These are phyloP conservation scores for Cepaea nemoralis DNA, from an alignment of 1,140 invertebrate species.

Conservation along the genomic window DNA sequence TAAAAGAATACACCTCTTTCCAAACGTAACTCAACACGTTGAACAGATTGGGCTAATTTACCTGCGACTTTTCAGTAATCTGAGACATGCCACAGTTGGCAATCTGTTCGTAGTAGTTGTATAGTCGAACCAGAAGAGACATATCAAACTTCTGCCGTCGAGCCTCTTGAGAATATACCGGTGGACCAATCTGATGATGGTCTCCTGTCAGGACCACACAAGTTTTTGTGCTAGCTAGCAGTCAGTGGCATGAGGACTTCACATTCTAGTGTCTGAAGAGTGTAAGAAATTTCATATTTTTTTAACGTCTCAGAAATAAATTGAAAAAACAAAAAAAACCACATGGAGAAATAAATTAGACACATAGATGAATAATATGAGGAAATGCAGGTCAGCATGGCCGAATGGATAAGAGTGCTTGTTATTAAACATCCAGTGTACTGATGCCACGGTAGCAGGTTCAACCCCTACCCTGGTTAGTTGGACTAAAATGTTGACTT, in stretches of 20 bases:
- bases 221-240: slow-evolving; percentile 61
- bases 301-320: too few relatives aligned
- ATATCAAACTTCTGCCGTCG: slow-evolving; percentile 60
- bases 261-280: slow-evolving; percentile 54
- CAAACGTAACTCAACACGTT: too few relatives aligned
- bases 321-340: too few relatives aligned
- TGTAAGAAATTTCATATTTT: background rate
- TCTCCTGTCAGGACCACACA: slow-evolving; percentile 67
- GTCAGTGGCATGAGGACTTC: slow-evolving; percentile 63
- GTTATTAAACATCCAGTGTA: too few relatives aligned
- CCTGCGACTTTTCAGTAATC: slow-evolving; percentile 26
- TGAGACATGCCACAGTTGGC: slow-evolving; percentile 36
- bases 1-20: too few relatives aligned
- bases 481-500: too few relatives aligned
- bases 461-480: too few relatives aligned
- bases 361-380: too few relatives aligned
- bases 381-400: too few relatives aligned
- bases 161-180: slow-evolving; percentile 64
- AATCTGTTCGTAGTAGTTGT: slow-evolving; percentile 60
- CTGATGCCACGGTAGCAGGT: too few relatives aligned
- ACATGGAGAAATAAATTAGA: too few relatives aligned
- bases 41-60: background rate
- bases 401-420: too few relatives aligned
- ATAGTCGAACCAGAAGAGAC: slow-evolving; percentile 65
- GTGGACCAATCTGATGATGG: slow-evolving; percentile 64